phyloP scores from a whole-genome alignment of 2,113 vertebrate genomes.

The Catharus minimus region DNA sequence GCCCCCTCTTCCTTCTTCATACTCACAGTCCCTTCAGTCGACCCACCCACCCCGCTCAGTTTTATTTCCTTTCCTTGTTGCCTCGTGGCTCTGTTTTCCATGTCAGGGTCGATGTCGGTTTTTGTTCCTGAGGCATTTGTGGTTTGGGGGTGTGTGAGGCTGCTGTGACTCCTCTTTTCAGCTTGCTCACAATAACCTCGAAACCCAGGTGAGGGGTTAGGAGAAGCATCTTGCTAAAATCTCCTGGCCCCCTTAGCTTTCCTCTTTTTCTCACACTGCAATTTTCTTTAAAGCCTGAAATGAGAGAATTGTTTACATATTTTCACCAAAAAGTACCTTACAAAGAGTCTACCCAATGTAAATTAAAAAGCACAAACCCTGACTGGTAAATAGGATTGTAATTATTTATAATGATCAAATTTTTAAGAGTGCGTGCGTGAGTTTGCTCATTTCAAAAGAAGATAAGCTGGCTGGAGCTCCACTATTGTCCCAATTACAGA shows the following conservation, averaged over 20 bases:
- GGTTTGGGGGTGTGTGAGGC: not conserved
- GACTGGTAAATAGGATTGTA: conserved; percentile 44
- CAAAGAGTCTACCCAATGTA: not conserved
- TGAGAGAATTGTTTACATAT: not conserved
- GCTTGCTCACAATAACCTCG: not conserved
- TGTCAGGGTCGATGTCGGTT: not conserved
- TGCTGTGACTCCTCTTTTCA: not conserved
- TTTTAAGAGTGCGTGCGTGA: conserved; percentile 44
- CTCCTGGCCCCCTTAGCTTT: not conserved
- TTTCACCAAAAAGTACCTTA: not conserved
- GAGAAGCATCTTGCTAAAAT: not conserved
- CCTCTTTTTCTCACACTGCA: not conserved
- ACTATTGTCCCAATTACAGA: conserved; percentile 55
- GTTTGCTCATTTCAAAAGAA: conserved; percentile 49
- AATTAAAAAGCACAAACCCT: conserved; percentile 20
- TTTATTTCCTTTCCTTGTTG: conserved; percentile 42
- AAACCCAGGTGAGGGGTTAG: not conserved
- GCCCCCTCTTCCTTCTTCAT: not conserved
- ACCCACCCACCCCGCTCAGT: not conserved
- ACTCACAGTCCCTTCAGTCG: not conserved
- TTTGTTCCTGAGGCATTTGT: conserved; percentile 7
- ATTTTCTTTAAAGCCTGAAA: not conserved
- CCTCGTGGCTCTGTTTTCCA: not conserved
- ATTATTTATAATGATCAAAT: conserved; percentile 64
- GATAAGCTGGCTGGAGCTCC: not conserved